Percentiles rank a stretch among this genome's conserved stretches.
Conservation (phyloP, 1,140 invertebrate species). For the Bombus confusus region DNA sequence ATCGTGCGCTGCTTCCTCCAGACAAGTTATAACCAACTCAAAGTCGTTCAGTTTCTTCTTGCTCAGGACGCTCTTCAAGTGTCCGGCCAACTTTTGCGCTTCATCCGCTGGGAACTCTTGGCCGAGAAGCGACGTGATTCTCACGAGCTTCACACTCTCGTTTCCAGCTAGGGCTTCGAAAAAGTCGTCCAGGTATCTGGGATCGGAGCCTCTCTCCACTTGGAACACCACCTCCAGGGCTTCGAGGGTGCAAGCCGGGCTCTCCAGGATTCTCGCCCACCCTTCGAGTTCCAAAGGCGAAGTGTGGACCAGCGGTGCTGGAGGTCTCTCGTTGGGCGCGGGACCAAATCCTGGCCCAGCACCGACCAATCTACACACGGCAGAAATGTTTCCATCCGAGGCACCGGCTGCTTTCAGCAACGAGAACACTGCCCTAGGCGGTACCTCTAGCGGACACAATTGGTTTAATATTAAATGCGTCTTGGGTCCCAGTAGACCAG, state of each 20-base stretch:
- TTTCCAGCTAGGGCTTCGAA: constrained; percentile 80
- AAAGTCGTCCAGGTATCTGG: constrained; percentile 77
- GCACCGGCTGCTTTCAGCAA: constrained; percentile 82
- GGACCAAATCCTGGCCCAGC: constrained; percentile 74
- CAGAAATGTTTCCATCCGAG: constrained; percentile 81
- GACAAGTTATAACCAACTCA: constrained; percentile 82
- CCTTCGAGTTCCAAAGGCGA: constrained; percentile 80
- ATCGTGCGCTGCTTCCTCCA: constrained; percentile 82
- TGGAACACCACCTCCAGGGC: constrained; percentile 82
- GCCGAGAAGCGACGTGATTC: constrained; percentile 81
- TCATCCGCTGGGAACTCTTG: constrained; percentile 81
- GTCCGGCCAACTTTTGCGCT: constrained; percentile 78
- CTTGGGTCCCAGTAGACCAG: constrained; percentile 81
- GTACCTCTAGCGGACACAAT: constrained; percentile 81
- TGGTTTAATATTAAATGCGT: constrained; percentile 81
- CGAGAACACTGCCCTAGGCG: constrained; percentile 81
- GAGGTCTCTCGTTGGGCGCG: constrained; percentile 72
- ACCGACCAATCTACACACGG: constrained; percentile 80
- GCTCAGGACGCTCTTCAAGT: constrained; percentile 79
- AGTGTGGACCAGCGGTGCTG: constrained; percentile 79
- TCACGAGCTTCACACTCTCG: constrained; percentile 80
- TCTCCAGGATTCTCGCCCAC: constrained; percentile 81
- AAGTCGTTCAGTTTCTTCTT: constrained; percentile 82
- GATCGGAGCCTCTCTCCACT: constrained; percentile 79
- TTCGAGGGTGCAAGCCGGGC: constrained; percentile 79